A percentile compares a stretch with the other conserved stretches of the same genome.
phyloP scores from a whole-genome alignment of 1,140 invertebrate genomes.

The Pogonus chalceus region DNA sequence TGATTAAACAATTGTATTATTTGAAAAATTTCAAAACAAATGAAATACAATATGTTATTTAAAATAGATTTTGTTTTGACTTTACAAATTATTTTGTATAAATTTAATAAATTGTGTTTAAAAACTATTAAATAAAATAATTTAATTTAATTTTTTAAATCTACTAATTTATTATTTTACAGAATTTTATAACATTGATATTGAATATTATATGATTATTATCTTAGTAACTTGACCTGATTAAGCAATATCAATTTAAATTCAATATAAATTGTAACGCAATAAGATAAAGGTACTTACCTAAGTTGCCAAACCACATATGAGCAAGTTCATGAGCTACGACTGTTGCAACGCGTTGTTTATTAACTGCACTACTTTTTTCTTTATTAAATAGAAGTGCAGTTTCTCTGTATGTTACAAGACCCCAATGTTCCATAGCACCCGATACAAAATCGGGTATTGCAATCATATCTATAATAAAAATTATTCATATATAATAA shows the following conservation, averaged over 20 bases:
- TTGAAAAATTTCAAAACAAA: no score
- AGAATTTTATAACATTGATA: no score
- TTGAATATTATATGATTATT: not conserved
- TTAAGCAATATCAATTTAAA: no score
- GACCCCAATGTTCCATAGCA: slow-evolving; percentile 92
- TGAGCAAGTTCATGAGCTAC: slow-evolving; percentile 88
- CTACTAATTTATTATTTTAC: not conserved
- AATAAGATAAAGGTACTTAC: slow-evolving; percentile 35
- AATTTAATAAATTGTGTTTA: no score
- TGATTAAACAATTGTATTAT: no score
- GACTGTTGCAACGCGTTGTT: slow-evolving; percentile 68
- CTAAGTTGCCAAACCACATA: slow-evolving; percentile 83
- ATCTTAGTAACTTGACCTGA: not conserved
- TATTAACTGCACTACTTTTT: slow-evolving; percentile 59
- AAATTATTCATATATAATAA: no score
- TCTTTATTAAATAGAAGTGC: slow-evolving; percentile 62
- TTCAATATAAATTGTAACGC: slow-evolving; percentile 11
- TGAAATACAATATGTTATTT: no score
- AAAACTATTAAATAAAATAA: no score
- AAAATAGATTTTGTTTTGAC: no score
- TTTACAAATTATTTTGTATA: no score
- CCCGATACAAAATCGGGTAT: slow-evolving; percentile 92
- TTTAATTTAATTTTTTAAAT: not conserved
- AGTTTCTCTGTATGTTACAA: slow-evolving; percentile 76
- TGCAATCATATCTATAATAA: slow-evolving; percentile 78